Base-by-base conservation (phyloP, 2,888 invertebrate species). In the Leptarthrus brevirostris region DNA sequence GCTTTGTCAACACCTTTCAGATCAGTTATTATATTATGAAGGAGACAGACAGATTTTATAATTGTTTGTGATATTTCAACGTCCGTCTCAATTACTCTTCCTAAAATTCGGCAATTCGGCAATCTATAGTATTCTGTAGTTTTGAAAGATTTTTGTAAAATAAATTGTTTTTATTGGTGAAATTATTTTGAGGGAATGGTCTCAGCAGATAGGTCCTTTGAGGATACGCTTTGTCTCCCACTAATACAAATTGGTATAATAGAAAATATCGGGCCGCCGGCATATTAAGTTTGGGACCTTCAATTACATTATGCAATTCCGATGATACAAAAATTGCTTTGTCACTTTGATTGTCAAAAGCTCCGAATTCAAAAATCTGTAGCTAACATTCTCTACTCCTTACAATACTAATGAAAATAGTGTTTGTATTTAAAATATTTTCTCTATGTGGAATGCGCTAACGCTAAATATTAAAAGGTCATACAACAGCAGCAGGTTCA, bases 251-350 rank as follows among this genome's bases (percentile, higher is more conserved):
- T 14, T 61, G 61, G 22, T 26, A 47, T 18, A 34, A 52, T 53
- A 53, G 66, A 53, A 73, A 18, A 36, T 20, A n/a, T 18, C 40
- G 14, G 2, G 49, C 40, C 40, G 49, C 16, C 56, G 74, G 71
- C 44, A 61, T 52, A 71, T 61, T 58, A 61, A 61, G 52, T 74
- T 53, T 58, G 20, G 30, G 53, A 3, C 16, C 22, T 70, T 74
- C 73, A 26, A 74, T 44, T 69, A 54, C 44, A 22, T 69, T 44
- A 47, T 47, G 44, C 49, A 74, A 74, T 70, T 71, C 36, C 44
- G 58, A 71, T 53, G 58, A 52, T 58, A 36, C 49, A 34, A 74
- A 74, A 24, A 61, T 49, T 30, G 71, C 71, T 16, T 52, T 71
- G 26, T 73, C 74, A 47, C 61, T 52, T 56, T 58, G 49, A 22